phyloP scores from a whole-genome alignment of 2,888 invertebrate genomes.

The Xestia sexstrigata region DNA sequence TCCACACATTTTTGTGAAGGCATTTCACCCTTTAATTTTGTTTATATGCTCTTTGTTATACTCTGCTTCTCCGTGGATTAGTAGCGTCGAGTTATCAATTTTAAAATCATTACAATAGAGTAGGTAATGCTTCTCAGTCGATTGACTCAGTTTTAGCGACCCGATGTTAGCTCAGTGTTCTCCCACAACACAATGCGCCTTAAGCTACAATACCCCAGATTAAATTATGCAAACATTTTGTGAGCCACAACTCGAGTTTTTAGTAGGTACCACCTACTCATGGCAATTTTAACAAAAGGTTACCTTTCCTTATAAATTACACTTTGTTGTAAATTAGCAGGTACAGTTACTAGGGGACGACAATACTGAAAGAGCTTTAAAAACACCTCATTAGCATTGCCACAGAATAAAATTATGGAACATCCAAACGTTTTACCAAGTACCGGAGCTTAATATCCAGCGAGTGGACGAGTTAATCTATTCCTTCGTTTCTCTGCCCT shows the following conservation, averaged over 20 bases:
- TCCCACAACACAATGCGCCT: not conserved
- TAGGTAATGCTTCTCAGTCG: not conserved
- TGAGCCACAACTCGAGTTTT: not conserved
- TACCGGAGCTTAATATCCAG: constrained; percentile 63
- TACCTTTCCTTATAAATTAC: constrained; percentile 19
- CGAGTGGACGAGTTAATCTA: constrained; percentile 70
- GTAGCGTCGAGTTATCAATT: not conserved
- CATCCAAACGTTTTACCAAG: constrained; percentile 60
- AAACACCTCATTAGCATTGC: constrained; percentile 76
- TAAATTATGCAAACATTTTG: constrained; percentile 10
- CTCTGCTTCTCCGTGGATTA: not conserved
- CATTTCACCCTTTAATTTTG: constrained; percentile 36
- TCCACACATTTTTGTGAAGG: constrained; percentile 46
- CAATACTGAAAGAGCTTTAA: constrained; percentile 56
- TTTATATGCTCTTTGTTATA: constrained; percentile 24
- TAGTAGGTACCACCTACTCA: not conserved
- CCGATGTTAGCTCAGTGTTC: not conserved
- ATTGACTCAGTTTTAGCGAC: not conserved
- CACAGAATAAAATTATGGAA: constrained; percentile 70
- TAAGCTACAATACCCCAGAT: not conserved
- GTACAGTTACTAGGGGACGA: constrained; percentile 66
- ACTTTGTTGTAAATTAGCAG: constrained; percentile 59
- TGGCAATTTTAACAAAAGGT: constrained; percentile 1
- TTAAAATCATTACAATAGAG: not conserved
- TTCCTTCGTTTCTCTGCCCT: constrained; percentile 70